Evolutionary conservation across 2,888 invertebrate genomes (phyloP), one percentile per base, ranked within the genome.

Genomic region (Phyto melanocephala): DNA sequence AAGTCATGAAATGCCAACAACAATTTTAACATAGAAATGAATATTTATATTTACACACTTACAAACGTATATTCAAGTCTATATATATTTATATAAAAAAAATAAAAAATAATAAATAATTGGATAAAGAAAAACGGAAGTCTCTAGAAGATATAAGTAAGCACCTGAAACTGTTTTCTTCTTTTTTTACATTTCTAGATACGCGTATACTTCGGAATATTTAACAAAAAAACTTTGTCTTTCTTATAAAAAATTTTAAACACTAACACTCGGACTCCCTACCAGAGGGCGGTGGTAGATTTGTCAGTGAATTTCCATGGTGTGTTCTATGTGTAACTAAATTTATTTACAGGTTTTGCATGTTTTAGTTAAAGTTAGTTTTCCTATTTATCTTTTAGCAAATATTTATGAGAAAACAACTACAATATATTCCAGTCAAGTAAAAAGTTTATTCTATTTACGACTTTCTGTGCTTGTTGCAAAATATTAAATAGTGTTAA

Each of bases 1-100:
- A 60, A 81, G 67, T 68, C 80, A 81, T 70, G 78, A 78, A 85
- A 83, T 80, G 75, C 58, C 80, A 72, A 67, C 56, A 81, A 56
- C 22, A 24, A 33, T 40, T 70, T 52, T 33, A 62, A 33, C 54
- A 72, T 67, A 13, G 2, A 56, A 72, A 47, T 76, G 45, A 65
- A 72, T 56, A 56, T 52, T 42, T 72, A 17, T 54, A 60, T 45
- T 67, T 58, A 15, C 40, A 47, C 17, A n/a, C 28, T 7, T 52
- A 7, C 47, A 52, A 28, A 35, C 33, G 15, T 10, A 35, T 22
- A 62, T 54, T 28, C 28, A 37, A 20, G n/a, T 35, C 33, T 20
- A 17, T 71, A 20, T 28, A 47, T 15, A 17, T n/a, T 22, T 47
- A 22, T 1, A 68, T 20, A 35, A 24, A 40, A 72, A 28, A 28